Base-by-base conservation (phyloP, 2,797 vertebrate genomes). In the Clarias fuscus region DNA sequence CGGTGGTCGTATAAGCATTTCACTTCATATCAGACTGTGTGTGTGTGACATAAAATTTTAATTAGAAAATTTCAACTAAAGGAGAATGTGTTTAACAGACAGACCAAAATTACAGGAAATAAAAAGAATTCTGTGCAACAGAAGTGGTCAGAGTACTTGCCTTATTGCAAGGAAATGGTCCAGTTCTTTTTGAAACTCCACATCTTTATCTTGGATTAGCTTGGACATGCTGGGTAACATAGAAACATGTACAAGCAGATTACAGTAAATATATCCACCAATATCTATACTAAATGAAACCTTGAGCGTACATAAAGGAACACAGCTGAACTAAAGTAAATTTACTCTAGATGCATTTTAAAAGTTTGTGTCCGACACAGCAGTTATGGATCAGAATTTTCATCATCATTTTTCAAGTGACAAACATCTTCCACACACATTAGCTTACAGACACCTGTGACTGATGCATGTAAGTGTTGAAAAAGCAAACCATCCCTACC, bases 151-250 rank as follows among this genome's bases (percentile, higher is more conserved):
- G 56, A 20, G 0, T 27, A 88, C 92, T 95, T 95, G 95, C 98
- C 96, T 96, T 89, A 91, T 91, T 56, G 96, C 95, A 0, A 95
- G 86, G 84, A 95, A 96, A 0, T 93, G 85, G 0, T 89, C 92
- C 77, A 96, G 84, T 83, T 90, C 89, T 0, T 1, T 7, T 0
- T 96, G 92, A 82, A 93, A 95, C 56, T 93, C 91, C 73, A 88
- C 90, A 40, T 95, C 93, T 85, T 94, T 95, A 53, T 95, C 95
- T n/a, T 89, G 88, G 82, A 93, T 94, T 79, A 72, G 91, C 90
- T 88, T 94, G 14, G 22, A n/a, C 68, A 94, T 91, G 87, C 98
- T 99, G 43, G n/a, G 0, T 6, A 83, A 62, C 7, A 86, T 11
- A 80, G 2, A 72, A 84, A 48, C 22, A 84, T 30, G 18, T 30